Base-by-base conservation (phyloP, 2,888 invertebrate species). In the Liposcelis brunnea region DNA sequence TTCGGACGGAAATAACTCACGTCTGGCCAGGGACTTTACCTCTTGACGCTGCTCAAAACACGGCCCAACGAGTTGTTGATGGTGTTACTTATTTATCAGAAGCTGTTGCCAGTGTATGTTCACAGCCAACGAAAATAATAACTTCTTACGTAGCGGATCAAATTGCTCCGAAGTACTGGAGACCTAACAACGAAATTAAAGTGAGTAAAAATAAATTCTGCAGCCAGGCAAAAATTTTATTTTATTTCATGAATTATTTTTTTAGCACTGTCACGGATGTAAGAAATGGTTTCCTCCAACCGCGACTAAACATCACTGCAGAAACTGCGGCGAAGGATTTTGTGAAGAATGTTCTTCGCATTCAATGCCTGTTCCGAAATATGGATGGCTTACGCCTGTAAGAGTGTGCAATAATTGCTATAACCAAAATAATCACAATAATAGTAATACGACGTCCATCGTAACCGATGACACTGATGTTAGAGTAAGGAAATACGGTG, bases 131-230 rank as follows among this genome's bases (percentile, higher is more conserved):
- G 2, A 77, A 74, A 57, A 69, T 69, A 2, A 55, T 84, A 1
- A 69, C 72, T 1, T 71, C 75, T 47, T 81, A 80, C 77, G 70
- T 82, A n/a, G 75, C 82, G 1, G 83, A 84, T 60, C 74, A 77
- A 58, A 73, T 80, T 21, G 80, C 80, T 11, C 86, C 86, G 1
- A 70, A 72, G 32, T 85, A 85, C 61, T 86, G 85, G 86, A 71
- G 74, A 47, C 78, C 81, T 7, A 84, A 85, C 59, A 65, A 75
- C 51, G 75, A 81, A 58, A 82, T 84, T 49, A 72, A 66, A 56
- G 80, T 79, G 60, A 60, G 64, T 58, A 36, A 14, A 15, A 43
- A 11, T 10, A 47, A 45, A n/a, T n/a, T n/a, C n/a, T n/a, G n/a
- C n/a, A n/a, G 32, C 10, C 32, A n/a, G 10, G 10, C 10, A 32